phyloP scores from a whole-genome alignment of 2,797 vertebrate species.

The Otolemur crassicaudatus region DNA sequence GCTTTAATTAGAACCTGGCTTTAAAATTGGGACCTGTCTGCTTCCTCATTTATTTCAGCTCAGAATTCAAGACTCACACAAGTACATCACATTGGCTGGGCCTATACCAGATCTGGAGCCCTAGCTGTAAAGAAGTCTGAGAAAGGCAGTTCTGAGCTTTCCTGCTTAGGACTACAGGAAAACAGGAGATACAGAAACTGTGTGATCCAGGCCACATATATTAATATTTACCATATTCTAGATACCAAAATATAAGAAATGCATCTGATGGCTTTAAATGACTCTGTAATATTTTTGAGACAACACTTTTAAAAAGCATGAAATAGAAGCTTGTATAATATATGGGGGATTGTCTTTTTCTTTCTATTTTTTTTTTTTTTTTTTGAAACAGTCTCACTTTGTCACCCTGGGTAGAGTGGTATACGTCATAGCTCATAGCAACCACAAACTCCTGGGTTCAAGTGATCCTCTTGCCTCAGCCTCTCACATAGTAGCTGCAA shows the following conservation, averaged over 20 bases:
- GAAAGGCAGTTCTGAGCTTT: neutral
- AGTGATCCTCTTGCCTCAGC: too few relatives aligned
- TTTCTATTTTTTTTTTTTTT: neutral
- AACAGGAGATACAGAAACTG: too few relatives aligned
- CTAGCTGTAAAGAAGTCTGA: neutral
- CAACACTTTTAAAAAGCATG: neutral
- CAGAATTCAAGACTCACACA: neutral
- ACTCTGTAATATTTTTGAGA: slow-evolving; percentile 30
- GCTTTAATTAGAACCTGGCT: neutral
- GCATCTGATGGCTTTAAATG: neutral
- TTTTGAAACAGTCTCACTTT: too few relatives aligned
- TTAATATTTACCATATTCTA: neutral
- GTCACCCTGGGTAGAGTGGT: too few relatives aligned
- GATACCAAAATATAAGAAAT: neutral
- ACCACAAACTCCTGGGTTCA: too few relatives aligned
- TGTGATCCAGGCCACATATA: neutral
- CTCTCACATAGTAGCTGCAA: too few relatives aligned
- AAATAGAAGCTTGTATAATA: neutral
- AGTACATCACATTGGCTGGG: neutral
- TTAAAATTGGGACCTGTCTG: neutral
- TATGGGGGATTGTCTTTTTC: neutral
- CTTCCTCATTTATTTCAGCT: neutral
- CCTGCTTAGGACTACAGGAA: neutral
- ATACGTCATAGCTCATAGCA: too few relatives aligned
- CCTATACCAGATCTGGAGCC: neutral